A percentile compares a stretch with the other conserved stretches of the same genome.
Evolutionary conservation across 30 jellyfish, hydroid and myxozoan genomes (phyloP).

Genomic region (Aurelia aurita complex sp. Pacific): DNA sequence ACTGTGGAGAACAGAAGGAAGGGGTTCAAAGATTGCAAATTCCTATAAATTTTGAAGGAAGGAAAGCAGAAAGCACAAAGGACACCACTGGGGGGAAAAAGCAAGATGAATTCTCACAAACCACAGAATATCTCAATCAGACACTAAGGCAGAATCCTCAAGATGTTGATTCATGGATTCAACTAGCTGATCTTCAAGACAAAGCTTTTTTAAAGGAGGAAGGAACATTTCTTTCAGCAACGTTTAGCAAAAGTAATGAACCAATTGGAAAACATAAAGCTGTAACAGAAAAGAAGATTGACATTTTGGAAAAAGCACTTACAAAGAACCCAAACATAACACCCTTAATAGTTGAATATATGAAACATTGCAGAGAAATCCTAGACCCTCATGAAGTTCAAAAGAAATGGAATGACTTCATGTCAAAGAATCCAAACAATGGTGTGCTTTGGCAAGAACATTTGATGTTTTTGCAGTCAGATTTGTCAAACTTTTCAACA

Average conservation of each 20-base stretch:
- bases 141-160: constrained; percentile 61
- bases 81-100: no score
- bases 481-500: constrained; percentile 56
- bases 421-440: constrained; percentile 62
- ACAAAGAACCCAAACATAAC: constrained; percentile 61
- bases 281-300: constrained; percentile 63
- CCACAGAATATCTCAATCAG: constrained; percentile 54
- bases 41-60: not conserved
- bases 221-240: constrained; percentile 14
- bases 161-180: constrained; percentile 67
- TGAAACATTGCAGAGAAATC: constrained; percentile 64
- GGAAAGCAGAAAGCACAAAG: not conserved
- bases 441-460: constrained; percentile 71
- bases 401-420: constrained; percentile 68
- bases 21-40: not conserved
- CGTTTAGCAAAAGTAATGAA: not conserved
- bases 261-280: constrained; percentile 44
- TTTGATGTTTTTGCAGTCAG: constrained; percentile 65
- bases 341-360: constrained; percentile 53
- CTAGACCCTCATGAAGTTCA: constrained; percentile 34
- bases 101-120: constrained; percentile 5
- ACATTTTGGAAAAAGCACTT: constrained; percentile 83
- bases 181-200: constrained; percentile 73
- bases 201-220: not conserved
- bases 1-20: not conserved